Evolutionary conservation across 2,888 invertebrate genomes (phyloP).

Genomic region (Scaptodrosophila latifasciaeformis): DNA sequence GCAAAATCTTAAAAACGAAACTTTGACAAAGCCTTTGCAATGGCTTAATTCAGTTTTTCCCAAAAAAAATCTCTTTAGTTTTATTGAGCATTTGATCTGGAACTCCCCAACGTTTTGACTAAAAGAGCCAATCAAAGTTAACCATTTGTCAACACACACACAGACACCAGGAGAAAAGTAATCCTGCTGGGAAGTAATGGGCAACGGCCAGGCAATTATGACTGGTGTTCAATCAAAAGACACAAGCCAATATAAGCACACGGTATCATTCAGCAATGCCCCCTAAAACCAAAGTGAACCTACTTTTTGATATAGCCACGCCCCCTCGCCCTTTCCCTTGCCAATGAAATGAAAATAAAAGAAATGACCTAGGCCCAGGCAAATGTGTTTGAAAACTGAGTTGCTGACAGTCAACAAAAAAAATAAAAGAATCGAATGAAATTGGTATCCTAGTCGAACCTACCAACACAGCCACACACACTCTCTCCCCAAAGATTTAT

Average conservation of each 20-base stretch:
- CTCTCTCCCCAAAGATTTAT: conserved; percentile 29
- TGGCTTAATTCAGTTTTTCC: too few species aligned
- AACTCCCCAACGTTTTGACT: conserved; percentile 19
- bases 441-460: conserved; percentile 39
- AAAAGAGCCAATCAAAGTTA: conserved; percentile 38
- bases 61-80: too few species aligned
- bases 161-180: conserved; percentile 9
- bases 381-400: neutral
- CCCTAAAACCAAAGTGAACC: too few species aligned
- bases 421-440: too few species aligned
- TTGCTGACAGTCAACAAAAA: neutral
- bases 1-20: too few species aligned
- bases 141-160: conserved; percentile 40
- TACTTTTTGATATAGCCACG: too few species aligned
- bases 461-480: neutral
- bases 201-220: conserved; percentile 48
- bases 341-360: neutral
- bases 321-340: too few species aligned
- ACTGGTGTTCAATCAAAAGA: conserved; percentile 54
- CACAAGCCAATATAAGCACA: conserved; percentile 10
- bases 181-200: conserved; percentile 14
- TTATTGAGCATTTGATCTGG: too few species aligned
- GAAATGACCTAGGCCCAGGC: neutral
- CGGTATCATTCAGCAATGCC: too few species aligned
- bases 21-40: too few species aligned